These are phyloP conservation scores for Heteractis magnifica DNA, from an alignment of 92 coral and sea anemone genomes.

Conservation along the genomic window DNA sequence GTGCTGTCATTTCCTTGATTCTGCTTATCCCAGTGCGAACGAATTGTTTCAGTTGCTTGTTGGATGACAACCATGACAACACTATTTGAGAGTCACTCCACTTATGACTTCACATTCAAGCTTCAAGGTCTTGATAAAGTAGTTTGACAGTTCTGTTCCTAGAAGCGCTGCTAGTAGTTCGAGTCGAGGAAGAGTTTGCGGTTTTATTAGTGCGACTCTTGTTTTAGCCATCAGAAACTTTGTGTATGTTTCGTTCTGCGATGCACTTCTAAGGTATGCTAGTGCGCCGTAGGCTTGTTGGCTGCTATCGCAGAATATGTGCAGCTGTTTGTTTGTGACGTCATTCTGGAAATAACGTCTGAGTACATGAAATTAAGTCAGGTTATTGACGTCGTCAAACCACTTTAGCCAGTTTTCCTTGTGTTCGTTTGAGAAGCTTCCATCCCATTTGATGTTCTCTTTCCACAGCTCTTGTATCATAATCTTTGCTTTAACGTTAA, in stretches of 20 bases:
- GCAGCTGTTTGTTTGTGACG: background rate
- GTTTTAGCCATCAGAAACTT: conserved; percentile 9
- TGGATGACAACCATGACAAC: background rate
- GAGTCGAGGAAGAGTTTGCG: background rate
- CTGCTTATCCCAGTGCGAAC: no score
- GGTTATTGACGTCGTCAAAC: conserved; percentile 18
- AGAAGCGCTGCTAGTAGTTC: no score
- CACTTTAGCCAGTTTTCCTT: conserved; percentile 27
- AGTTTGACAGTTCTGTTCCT: no score
- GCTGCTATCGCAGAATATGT: no score
- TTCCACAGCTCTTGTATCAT: no score
- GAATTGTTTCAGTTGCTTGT: no score
- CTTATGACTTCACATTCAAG: background rate
- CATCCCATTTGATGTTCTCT: conserved; percentile 33
- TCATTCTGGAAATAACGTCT: conserved; percentile 20
- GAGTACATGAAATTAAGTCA: conserved; percentile 3
- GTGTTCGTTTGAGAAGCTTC: conserved; percentile 11
- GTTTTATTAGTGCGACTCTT: conserved; percentile 27
- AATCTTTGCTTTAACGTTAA: conserved; percentile 6
- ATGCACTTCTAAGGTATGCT: conserved; percentile 14
- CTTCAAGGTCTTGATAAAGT: no score
- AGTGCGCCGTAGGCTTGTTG: conserved; percentile 10
- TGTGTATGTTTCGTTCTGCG: background rate
- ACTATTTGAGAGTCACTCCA: conserved; percentile 42
- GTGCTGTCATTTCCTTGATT: no score